A percentile compares a stretch with the other conserved stretches of the same genome.
Conservation (phyloP, 2,888 invertebrate species). For the Sarcophaga carnaria region DNA sequence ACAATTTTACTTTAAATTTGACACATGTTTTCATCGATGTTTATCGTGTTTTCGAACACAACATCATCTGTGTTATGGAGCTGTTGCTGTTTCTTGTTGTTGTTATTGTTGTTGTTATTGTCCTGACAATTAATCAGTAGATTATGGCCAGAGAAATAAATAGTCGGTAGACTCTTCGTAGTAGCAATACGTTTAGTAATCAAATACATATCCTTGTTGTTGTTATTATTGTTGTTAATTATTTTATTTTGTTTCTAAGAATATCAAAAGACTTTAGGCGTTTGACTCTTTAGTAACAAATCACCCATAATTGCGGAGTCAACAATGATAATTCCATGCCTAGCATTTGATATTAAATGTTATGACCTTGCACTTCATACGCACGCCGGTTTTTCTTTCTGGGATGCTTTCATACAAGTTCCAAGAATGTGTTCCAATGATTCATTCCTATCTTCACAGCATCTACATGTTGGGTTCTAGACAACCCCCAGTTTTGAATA, state of each 20-base stretch:
- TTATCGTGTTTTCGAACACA: conserved; percentile 57
- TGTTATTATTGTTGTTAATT: background rate
- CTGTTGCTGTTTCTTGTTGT: background rate
- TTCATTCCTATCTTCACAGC: too few species aligned
- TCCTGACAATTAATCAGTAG: conserved; percentile 62
- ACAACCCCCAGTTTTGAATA: too few species aligned
- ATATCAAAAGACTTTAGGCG: too few species aligned
- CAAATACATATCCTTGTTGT: background rate
- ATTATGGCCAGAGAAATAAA: conserved; percentile 11
- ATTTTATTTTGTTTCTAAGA: too few species aligned
- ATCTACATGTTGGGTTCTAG: too few species aligned
- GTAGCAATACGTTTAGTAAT: background rate
- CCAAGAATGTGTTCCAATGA: too few species aligned
- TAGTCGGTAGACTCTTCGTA: background rate
- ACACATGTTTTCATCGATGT: conserved; percentile 68
- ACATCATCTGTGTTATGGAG: background rate
- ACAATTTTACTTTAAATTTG: conserved; percentile 67
- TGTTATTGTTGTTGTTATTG: background rate
- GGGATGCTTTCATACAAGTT: fast-evolving
- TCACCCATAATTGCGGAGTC: too few species aligned
- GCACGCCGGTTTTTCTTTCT: too few species aligned
- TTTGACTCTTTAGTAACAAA: too few species aligned
- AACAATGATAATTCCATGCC: too few species aligned
- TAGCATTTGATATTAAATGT: too few species aligned
- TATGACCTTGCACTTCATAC: too few species aligned